These are phyloP conservation scores for Pocillopora verrucosa DNA, from an alignment of 64 coral and sea anemone species.

Conservation along the genomic window DNA sequence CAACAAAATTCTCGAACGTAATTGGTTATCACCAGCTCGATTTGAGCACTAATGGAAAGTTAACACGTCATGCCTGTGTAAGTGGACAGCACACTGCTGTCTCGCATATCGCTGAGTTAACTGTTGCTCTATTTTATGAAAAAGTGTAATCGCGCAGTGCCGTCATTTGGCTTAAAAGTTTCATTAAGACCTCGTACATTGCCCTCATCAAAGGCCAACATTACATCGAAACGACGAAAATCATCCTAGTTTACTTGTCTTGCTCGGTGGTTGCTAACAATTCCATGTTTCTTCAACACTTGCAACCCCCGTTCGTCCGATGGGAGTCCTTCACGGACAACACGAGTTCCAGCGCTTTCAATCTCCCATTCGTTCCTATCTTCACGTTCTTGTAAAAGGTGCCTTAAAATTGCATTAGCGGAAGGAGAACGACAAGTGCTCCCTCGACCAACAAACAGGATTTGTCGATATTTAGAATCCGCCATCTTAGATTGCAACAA, in stretches of 20 bases:
- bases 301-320: constrained; percentile 56
- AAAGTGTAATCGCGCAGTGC: constrained; percentile 5
- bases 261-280: constrained; percentile 67
- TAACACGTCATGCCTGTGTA: no score
- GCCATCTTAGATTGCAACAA: constrained; percentile 55
- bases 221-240: constrained; percentile 80
- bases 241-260: constrained; percentile 66
- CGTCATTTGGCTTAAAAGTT: constrained; percentile 50
- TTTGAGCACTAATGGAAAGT: no score
- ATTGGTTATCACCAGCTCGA: no score
- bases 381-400: constrained; percentile 58
- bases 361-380: constrained; percentile 68
- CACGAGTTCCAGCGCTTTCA: constrained; percentile 80
- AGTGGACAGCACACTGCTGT: no score
- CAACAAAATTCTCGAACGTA: no score
- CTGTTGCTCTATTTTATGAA: no score
- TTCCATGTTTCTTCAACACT: constrained; percentile 62
- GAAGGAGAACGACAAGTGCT: constrained; percentile 96
- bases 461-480: constrained; percentile 6
- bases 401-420: constrained; percentile 77
- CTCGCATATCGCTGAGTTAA: no score
- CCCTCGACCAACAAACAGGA: constrained; percentile 87
- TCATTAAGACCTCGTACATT: constrained; percentile 80
- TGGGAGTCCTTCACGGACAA: constrained; percentile 52
- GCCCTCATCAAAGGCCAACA: constrained; percentile 86